Base-by-base conservation (phyloP, 2,113 vertebrate species). In the Pungitius pungitius region DNA sequence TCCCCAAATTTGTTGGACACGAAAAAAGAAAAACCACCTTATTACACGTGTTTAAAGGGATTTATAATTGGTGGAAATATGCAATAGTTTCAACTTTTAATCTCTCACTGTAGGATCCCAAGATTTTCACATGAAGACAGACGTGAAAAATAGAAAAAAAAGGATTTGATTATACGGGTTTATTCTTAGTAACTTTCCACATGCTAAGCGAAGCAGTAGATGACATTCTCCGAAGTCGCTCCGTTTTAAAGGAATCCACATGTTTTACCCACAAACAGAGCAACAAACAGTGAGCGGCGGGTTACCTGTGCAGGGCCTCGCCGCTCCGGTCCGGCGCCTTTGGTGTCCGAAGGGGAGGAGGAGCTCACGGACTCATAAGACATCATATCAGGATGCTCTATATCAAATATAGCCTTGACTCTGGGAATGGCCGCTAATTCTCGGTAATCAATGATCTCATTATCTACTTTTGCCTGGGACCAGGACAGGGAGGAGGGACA, bases 401-500 rank as follows among this genome's bases (percentile, higher is more conserved):
- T 98, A 85, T 99, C 98, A 92, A 96, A 98, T 94, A 99, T 99
- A 79, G 98, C 97, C 95, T 99, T 99, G 94, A 99, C 98, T 95
- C 96, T 98, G 93, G 98, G 98, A 93, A 99, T 98, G 87, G 98
- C 98, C 68, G 98, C 98, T 94, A 99, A 95, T 84, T 99, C 96
- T 93, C 96, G 95, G 91, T 99, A 99, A 94, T 98, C 98, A 94
- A 99, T 95, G 93, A 98, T 96, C 93, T 99, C 96, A 88, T 99
- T 97, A 95, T 99, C 96, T 95, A 99, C 96, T 96, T 96, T 99
- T 93, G 98, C 97, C 98, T 99, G 94, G 85, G 82, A 92, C 85
- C 84, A 93, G 87, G 69, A 84, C 1, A 81, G 75, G 43, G 57
- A 69, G 37, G 37, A 67, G 64, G 63, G 12, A 49, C 6, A 51